Evolutionary conservation across 2,888 invertebrate genomes (phyloP), one percentile per base, ranked within the genome.

Genomic region (Leucania comma): DNA sequence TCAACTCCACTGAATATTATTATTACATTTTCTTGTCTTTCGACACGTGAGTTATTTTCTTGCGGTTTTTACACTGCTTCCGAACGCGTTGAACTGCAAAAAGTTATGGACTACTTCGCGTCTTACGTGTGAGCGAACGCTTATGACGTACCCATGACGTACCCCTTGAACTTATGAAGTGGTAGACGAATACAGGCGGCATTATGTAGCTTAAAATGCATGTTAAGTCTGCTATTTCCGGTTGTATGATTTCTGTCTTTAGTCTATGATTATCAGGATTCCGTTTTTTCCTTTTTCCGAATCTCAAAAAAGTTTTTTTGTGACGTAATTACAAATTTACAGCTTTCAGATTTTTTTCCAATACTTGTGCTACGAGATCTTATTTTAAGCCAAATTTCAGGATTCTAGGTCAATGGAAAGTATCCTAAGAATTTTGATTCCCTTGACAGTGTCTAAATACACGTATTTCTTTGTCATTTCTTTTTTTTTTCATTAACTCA

Each of bases 1-100:
- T 94, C 93, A 93, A 93, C 92, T 93, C 89, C 90, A 92, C 88
- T 93, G 92, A 93, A 93, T 93, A 92, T 92, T 92, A 92, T 92
- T 92, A 92, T 93, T 92, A 92, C 91, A 88, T 92, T 92, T 91
- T 91, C 92, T 92, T 92, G 92, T 92, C 91, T 92, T 87, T 90
- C 89, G 87, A 90, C 92, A 91, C 91, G 91, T 90, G 91, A 92
- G 88, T 91, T 91, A 91, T 91, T 92, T 90, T 88, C 82, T 80
- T 80, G 78, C 78, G 88, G 88, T 88, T 89, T 80, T 89, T 87
- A 79, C 85, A 80, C 81, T 78, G 85, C 80, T 87, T 84, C 85
- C 82, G 85, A 77, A 81, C 66, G 87, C 89, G 87, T 80, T 87
- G 82, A 82, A 64, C 72, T 75, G 82, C 85, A 86, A 87, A 88